Base-by-base conservation (phyloP, 2,113 vertebrate species). In the Tretioscincus oriximinensis region DNA sequence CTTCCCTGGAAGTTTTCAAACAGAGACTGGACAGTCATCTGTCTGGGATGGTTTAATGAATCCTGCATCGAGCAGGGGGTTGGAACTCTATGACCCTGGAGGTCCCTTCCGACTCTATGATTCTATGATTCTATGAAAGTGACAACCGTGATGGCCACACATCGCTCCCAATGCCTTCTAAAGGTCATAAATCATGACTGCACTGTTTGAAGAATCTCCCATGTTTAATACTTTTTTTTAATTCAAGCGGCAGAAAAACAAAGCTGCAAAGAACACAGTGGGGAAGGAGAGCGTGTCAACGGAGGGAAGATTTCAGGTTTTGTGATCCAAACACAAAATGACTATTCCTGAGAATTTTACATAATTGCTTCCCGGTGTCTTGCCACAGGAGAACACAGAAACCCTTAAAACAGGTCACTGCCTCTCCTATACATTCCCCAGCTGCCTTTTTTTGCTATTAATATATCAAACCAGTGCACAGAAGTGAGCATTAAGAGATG, bases 291-390 rank as follows among this genome's bases (percentile, higher is more conserved):
- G 16, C 54, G 4, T 58, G 54, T 12, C 26, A 64, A 45, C 22
- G 6, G 12, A 20, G 35, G 41, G 60, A 47, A 8, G 41, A 5
- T 66, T 77, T 66, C 45, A 28, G 16, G 29, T 77, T 77, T 49
- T 66, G 66, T 77, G 76, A 77, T 49, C n/a, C 26, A 67, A 41
- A 66, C 8, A n/a, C 3, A 66, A 24, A 51, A 51, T 22, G 63
- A 66, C 63, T 65, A 45, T 28, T 66, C 63, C 3, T 2, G 63
- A 77, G 54, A 29, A 77, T 45, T 77, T 66, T 77, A 66, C 76
- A 67, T 77, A 77, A 77, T 67, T 66, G 76, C 9, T 77, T 77
- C 76, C 20, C 66, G 68, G 58, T 72, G 58, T 31, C 78, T 63
- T 9, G 58, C 58, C 78, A 64, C 69, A 72, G 70, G 69, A 73